Base-by-base conservation (phyloP, 2,797 vertebrate genomes). In the Syngnathus rostellatus region DNA sequence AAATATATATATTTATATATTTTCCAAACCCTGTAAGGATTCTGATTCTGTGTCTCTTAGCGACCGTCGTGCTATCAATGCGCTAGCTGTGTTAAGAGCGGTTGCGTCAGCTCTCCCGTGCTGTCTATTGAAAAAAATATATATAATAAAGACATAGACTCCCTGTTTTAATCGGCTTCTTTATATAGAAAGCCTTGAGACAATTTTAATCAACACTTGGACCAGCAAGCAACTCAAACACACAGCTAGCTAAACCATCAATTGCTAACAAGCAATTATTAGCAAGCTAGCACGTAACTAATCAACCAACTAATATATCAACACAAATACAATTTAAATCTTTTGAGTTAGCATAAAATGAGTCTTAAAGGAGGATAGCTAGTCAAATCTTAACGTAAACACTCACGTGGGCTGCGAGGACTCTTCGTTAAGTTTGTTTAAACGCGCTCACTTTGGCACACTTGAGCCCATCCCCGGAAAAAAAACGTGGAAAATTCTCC, bases 371-470 rank as follows among this genome's bases (percentile, higher is more conserved):
- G 46, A 5, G 50, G 54, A 53, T 43, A 54, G 54, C 58, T 5
- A 17, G 41, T 59, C 55, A 62, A 70, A 74, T 71, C 69, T 60
- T 9, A 71, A 77, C 63, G 62, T 84, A 83, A 84, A 84, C 80
- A 78, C 67, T 40, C 61, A 62, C 63, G 65, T 70, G 71, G 74
- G 14, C 67, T 73, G 71, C 72, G 68, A 63, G 62, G 62, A 71
- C 72, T 70, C 66, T 39, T 67, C 76, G 74, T 80, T 66, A 68
- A 71, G 68, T 66, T 79, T 83, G 71, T 73, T 75, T 79, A 74
- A 80, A 76, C 46, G 68, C 43, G 5, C 67, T 71, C 43, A 5
- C 67, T 71, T 38, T 45, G 64, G 68, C 68, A 76, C 75, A 77
- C 72, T 70, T 66, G 63, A 67, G 80, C 80, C 59, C 68, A 66